Conservation (phyloP, 2,797 vertebrate species). For the Typhlichthys subterraneus region DNA sequence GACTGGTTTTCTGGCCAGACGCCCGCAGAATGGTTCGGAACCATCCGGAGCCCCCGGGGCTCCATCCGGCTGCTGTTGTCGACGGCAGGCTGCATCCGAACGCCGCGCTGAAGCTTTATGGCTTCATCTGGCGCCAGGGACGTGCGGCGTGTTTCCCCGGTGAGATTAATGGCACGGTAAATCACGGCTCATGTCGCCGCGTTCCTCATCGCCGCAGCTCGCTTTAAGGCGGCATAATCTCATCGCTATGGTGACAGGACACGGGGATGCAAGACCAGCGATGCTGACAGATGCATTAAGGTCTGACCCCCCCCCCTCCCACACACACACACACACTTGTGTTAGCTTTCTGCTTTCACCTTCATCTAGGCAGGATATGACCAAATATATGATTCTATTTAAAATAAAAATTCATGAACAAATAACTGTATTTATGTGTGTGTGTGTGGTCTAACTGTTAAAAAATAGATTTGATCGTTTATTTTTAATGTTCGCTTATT, state of each 20-base stretch:
- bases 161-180: conserved; percentile 71
- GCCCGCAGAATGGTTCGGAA: no score
- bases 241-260: conserved; percentile 41
- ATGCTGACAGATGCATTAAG: conserved; percentile 75
- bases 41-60: no score
- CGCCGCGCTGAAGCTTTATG: conserved; percentile 47
- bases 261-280: conserved; percentile 45
- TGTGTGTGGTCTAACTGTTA: no score
- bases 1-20: no score
- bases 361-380: no score
- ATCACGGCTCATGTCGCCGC: conserved; percentile 63
- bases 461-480: no score
- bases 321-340: neutral
- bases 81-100: conserved; percentile 7
- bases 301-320: conserved; percentile 46
- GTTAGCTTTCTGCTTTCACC: neutral
- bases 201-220: conserved; percentile 62
- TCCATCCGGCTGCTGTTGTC: conserved; percentile 10
- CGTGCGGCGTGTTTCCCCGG: conserved; percentile 61
- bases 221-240: conserved; percentile 72
- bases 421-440: no score
- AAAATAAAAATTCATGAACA: no score
- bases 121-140: conserved; percentile 62
- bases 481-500: no score
- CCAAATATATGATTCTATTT: no score